Conservation (phyloP, 2,888 invertebrate species). For the Drosophila planitibia region DNA sequence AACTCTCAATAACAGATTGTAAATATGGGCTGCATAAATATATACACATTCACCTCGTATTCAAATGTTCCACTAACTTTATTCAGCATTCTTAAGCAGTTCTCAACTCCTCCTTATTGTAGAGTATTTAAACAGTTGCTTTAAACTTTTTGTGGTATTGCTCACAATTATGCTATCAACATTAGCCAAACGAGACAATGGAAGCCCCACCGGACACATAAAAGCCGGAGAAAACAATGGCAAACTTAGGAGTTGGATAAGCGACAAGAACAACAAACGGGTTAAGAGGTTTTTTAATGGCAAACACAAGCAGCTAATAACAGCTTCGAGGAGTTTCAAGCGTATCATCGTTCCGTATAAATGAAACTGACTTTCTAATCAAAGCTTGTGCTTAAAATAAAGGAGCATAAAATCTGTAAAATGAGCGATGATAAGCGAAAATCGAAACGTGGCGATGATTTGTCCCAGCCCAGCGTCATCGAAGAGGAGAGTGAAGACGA, state of each 20-base stretch:
- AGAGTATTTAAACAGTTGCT: conserved; percentile 33
- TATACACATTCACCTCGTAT: neutral
- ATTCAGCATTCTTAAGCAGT: neutral
- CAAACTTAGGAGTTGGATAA: conserved; percentile 19
- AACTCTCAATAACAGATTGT: neutral
- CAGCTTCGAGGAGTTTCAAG: conserved; percentile 14
- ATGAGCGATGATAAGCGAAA: conserved; percentile 9
- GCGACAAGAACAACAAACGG: conserved; percentile 40
- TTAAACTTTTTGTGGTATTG: conserved; percentile 19
- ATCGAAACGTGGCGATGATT: neutral
- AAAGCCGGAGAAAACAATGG: conserved; percentile 57
- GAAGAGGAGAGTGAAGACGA: conserved; percentile 38
- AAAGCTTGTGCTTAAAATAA: conserved; percentile 32
- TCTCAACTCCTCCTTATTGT: too few species aligned
- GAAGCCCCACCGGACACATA: conserved; percentile 58
- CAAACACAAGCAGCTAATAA: neutral
- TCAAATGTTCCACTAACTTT: neutral
- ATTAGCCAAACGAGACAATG: conserved; percentile 58
- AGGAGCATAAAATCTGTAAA: conserved; percentile 9
- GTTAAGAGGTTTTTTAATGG: conserved; percentile 48
- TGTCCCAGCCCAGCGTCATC: neutral
- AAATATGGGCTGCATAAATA: neutral
- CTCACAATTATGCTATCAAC: conserved; percentile 62
- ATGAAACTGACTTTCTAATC: conserved; percentile 66
- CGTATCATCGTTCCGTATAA: conserved; percentile 21